Conservation (phyloP, 2,797 vertebrate species). For the Notolabrus celidotus region DNA sequence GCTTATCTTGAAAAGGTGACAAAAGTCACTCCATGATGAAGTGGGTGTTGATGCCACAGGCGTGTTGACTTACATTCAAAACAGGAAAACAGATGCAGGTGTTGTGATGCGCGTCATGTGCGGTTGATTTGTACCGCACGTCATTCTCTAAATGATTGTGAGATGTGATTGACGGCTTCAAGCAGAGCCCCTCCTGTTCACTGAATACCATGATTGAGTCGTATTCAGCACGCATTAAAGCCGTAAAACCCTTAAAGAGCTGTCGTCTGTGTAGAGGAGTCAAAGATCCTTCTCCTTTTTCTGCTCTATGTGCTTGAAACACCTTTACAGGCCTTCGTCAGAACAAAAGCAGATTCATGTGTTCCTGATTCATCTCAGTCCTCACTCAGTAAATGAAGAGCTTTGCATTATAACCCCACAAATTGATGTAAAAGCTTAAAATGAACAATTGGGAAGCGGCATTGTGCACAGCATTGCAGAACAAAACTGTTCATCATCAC, state of each 20-base stretch:
- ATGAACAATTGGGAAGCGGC: constrained; percentile 1
- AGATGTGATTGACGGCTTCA: neutral
- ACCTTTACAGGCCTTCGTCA: neutral
- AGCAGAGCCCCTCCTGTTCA: neutral
- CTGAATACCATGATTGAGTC: neutral
- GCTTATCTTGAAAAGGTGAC: neutral
- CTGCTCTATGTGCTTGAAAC: neutral
- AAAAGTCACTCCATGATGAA: neutral
- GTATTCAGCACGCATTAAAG: neutral
- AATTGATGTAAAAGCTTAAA: constrained; percentile 9
- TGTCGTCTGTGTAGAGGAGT: neutral
- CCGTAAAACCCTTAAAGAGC: neutral
- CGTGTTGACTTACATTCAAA: neutral
- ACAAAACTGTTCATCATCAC: neutral
- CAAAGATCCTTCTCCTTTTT: neutral
- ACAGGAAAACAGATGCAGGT: neutral
- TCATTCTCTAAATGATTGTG: neutral
- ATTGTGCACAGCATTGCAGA: neutral
- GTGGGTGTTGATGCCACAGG: neutral
- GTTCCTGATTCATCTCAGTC: constrained; percentile 14
- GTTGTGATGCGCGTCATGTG: neutral
- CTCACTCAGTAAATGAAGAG: constrained; percentile 6
- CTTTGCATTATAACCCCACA: constrained; percentile 5
- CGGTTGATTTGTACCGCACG: neutral
- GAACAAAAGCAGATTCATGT: constrained; percentile 6